Evolutionary conservation across 2,797 vertebrate genomes (phyloP), one percentile per base, ranked within the genome.

Genomic region (Schizopygopsis malacanthus): DNA sequence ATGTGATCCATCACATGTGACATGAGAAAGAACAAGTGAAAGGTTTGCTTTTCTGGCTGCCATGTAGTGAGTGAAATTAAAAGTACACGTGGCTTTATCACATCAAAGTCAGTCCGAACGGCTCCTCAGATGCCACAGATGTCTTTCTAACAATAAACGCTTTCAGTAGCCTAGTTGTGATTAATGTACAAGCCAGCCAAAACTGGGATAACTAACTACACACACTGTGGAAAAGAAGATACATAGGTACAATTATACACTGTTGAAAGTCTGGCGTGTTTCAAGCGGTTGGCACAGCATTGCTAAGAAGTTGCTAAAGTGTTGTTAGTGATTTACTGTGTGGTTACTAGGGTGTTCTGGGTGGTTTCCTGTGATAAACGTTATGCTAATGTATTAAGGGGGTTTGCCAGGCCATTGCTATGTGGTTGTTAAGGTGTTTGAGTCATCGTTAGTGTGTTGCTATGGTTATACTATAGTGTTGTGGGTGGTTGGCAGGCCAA

Each of bases 11-110:
- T 70, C 65, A 77, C 59, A 80, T 61, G 76, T 56, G 78, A 86
- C 41, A 85, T 13, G 25, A 56, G 59, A 45, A 77, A 59, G 50
- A 33, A 80, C 28, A 79, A 81, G 65, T 72, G 50, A 83, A 85
- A 84, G 79, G 79, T 85, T 71, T 83, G 43, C 61, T 16, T 75
- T 87, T 82, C 56, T 71, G 61, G 25, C 59, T 77, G 61, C 72
- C 78, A 79, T 82, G 72, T 83, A 54, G 50, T 82, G 84, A 75
- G 71, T 83, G 71, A 87, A 90, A 90, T 88, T 56, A 89, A 89
- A 88, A 89, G 88, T 88, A 87, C 37, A 83, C 61, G 70, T 45
- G 50, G 83, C 82, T 89, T 90, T 87, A 89, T 61, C 50, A 75
- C 86, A 84, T 87, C 54, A 87, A 89, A 89, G 79, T 83, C 71